Base-by-base conservation (phyloP, 2,888 invertebrate genomes). In the Dryadula phaetusa region DNA sequence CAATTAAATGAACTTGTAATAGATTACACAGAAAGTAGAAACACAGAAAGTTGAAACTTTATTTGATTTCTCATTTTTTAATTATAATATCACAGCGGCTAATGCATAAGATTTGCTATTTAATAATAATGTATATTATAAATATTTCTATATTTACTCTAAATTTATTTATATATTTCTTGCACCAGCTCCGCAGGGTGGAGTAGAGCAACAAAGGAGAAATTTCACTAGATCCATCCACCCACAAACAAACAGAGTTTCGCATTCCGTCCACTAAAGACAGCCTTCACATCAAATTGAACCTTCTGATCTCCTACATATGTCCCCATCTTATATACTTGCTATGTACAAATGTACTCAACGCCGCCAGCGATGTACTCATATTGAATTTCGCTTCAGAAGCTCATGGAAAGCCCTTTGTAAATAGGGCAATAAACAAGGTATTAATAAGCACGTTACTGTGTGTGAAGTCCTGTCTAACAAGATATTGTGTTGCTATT, bases 241-340 rank as follows among this genome's bases (percentile, higher is more conserved):
- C 87, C 89, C 89, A 83, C 89, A 88, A 87, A 87, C 90, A 90
- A 89, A 89, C 89, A 88, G 76, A 82, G 83, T 80, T 83, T 84
- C 86, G 80, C 85, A 87, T 88, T 87, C 87, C 88, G 86, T 85
- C 88, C 88, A 86, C 85, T 82, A 84, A 76, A 82, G 82, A 73
- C 77, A 71, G 71, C 73, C 72, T 72, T 74, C 75, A 74, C 74
- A 77, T 77, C 77, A 78, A 82, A 82, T 84, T 82, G 79, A 81
- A 82, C 80, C 80, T 80, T 82, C 73, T 76, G 81, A 82, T 79
- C 78, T 79, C 72, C 71, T 73, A 66, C 71, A 73, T 75, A 75
- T 77, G 74, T 73, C 71, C 67, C 72, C 44, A 60, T 60, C 12
- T 60, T 14, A 72, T 65, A 74, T 67, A 67, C 62, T 63, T 46